These are phyloP conservation scores for Paedocypris micromegethes DNA, from an alignment of 2,797 vertebrate species.

Conservation along the genomic window DNA sequence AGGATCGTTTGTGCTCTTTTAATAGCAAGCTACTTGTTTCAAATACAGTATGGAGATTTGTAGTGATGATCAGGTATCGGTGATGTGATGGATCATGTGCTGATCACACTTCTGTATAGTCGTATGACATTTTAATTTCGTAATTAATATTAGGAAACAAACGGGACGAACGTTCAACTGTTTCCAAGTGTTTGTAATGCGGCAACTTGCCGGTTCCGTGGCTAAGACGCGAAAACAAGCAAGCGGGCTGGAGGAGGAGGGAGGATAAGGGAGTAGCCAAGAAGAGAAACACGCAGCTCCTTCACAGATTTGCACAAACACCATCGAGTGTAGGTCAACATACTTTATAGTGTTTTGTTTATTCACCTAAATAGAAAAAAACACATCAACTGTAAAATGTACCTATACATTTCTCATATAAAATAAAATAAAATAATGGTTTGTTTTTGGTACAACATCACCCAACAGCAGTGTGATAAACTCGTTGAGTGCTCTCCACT, in stretches of 20 bases:
- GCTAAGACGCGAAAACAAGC: constrained; percentile 46
- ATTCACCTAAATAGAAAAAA: too few species aligned
- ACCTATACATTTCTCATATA: too few species aligned
- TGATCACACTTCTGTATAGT: too few species aligned
- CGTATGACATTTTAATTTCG: not conserved
- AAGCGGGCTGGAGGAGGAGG: not conserved
- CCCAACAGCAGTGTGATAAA: too few species aligned
- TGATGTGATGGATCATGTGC: too few species aligned
- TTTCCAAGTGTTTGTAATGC: constrained; percentile 25
- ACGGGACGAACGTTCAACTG: constrained; percentile 9
- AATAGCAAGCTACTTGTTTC: not conserved
- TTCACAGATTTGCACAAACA: too few species aligned
- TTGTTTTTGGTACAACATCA: too few species aligned
- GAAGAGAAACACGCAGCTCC: not conserved
- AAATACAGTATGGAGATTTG: constrained; percentile 1
- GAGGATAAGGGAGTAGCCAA: constrained; percentile 33
- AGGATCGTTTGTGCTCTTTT: constrained; percentile 12
- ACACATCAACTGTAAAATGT: too few species aligned
- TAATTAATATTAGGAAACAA: not conserved
- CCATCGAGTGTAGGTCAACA: too few species aligned
- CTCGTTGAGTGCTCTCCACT: too few species aligned
- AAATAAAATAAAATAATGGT: too few species aligned
- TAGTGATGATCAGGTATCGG: not conserved
- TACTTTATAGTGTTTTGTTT: too few species aligned
- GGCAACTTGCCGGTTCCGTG: constrained; percentile 33